Evolutionary conservation across 2,888 invertebrate species (phyloP), one percentile per base, ranked within the genome.

Genomic region (Noctuana brunneofusca): DNA sequence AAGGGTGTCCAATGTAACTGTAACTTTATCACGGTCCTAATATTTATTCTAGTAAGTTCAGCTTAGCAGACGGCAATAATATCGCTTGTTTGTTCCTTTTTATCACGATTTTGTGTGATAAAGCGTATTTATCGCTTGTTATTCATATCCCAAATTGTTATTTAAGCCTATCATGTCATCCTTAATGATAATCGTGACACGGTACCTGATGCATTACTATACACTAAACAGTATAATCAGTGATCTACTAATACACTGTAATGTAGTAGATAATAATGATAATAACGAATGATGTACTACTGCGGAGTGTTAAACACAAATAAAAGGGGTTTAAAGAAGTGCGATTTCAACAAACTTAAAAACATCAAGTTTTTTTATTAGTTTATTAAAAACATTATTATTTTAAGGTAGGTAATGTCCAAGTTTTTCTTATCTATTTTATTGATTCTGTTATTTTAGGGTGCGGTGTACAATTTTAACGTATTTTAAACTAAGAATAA

Each of bases 71-170:
- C 57, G 58, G 66, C 76, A 78, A 76, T 78, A 78, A 79, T 75
- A 75, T 68, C 54, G 68, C 69, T 71, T 78, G 78, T 80, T 78
- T 79, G 75, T 77, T 81, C 80, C 76, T 8, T 81, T 73, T 88
- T 87, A 88, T 87, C 87, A 68, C 64, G 66, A 69, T 71, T 65
- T 43, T 83, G 82, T 86, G 82, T 86, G 78, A 73, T 70, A 32
- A 77, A 72, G 70, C 74, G 75, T 84, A 87, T 85, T 86, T 83
- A 79, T 74, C 76, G 79, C 69, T 46, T 16, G 53, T n/a, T 22
- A 60, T 60, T 60, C 75, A 75, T 71, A 73, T 71, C 70, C 75
- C 65, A 80, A 83, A 81, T 81, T 82, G 83, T 83, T 86, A 85
- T 83, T 85, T 77, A 74, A 73, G 70, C 75, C 70, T 78, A 80